Conservation (phyloP, 2,113 vertebrate genomes). For the Brachypodius melanocephalos region DNA sequence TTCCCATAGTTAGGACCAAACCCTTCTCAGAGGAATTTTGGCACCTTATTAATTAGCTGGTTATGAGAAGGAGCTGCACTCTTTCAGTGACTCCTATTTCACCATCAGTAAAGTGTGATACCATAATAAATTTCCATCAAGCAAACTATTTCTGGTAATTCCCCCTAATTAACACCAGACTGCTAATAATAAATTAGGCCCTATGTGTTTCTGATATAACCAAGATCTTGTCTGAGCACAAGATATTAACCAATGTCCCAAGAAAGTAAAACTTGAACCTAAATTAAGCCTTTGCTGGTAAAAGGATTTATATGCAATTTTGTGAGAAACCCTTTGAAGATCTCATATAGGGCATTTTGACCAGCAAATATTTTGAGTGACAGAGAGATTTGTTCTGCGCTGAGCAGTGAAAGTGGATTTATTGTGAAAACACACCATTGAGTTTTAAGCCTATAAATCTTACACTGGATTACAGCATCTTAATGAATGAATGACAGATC, state of each 20-base stretch:
- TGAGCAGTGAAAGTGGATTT: slow-evolving; percentile 74
- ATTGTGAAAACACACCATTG: slow-evolving; percentile 75
- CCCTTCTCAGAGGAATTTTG: slow-evolving; percentile 76
- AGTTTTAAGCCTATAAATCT: slow-evolving; percentile 75
- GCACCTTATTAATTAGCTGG: slow-evolving; percentile 81
- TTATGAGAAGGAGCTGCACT: slow-evolving; percentile 79
- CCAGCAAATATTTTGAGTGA: slow-evolving; percentile 65
- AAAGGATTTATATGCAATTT: slow-evolving; percentile 71
- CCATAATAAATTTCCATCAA: slow-evolving; percentile 80
- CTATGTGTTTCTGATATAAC: slow-evolving; percentile 82
- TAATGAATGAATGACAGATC: slow-evolving; percentile 80
- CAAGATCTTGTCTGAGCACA: slow-evolving; percentile 79
- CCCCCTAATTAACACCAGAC: slow-evolving; percentile 82
- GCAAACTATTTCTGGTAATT: slow-evolving; percentile 83
- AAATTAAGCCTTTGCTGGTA: slow-evolving; percentile 76
- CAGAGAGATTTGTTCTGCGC: slow-evolving; percentile 68
- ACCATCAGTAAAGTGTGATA: slow-evolving; percentile 78
- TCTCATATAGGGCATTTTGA: slow-evolving; percentile 66
- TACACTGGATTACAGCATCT: slow-evolving; percentile 77
- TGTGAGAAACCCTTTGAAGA: slow-evolving; percentile 75
- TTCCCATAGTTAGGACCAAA: slow-evolving; percentile 73
- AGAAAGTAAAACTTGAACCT: slow-evolving; percentile 71
- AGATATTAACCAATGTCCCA: slow-evolving; percentile 64
- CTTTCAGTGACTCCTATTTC: slow-evolving; percentile 79
- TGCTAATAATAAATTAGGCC: slow-evolving; percentile 78